Conservation (phyloP, 1,140 invertebrate genomes). For the Saccostrea cuccullata region DNA sequence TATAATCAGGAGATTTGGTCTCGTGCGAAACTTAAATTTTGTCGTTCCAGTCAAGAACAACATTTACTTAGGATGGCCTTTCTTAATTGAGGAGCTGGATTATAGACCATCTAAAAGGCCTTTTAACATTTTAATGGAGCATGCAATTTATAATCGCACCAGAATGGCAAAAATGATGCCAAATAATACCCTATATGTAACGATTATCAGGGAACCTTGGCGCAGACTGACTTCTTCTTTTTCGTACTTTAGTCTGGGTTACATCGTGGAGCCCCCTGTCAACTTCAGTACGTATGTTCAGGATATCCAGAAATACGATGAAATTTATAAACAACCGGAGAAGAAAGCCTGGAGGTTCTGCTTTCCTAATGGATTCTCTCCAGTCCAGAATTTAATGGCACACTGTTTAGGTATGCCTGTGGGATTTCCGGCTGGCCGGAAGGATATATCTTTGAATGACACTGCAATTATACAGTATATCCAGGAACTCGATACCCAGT, state of each 20-base stretch:
- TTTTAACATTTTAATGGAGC: constrained; percentile 71
- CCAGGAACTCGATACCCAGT: constrained; percentile 67
- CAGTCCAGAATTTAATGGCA: constrained; percentile 71
- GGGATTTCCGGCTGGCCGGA: constrained; percentile 67
- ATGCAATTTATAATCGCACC: constrained; percentile 68
- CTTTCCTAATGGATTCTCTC: constrained; percentile 72
- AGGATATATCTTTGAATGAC: constrained; percentile 56
- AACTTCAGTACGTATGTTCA: constrained; percentile 66
- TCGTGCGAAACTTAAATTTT: constrained; percentile 62
- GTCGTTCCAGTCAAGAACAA: constrained; percentile 59
- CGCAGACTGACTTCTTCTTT: constrained; percentile 67
- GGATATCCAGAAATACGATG: constrained; percentile 70
- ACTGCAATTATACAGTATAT: constrained; percentile 64
- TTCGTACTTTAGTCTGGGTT: constrained; percentile 66
- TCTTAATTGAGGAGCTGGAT: constrained; percentile 60
- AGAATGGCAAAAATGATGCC: constrained; percentile 67
- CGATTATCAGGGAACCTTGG: constrained; percentile 70
- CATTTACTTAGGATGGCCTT: constrained; percentile 73
- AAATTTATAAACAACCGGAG: constrained; percentile 61
- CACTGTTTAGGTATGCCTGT: constrained; percentile 72
- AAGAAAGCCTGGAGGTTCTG: constrained; percentile 61
- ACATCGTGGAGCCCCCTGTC: constrained; percentile 55
- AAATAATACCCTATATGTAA: constrained; percentile 66
- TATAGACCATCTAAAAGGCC: constrained; percentile 62
- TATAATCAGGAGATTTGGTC: constrained; percentile 65